Base-by-base conservation (phyloP, 2,797 vertebrate species). In the Tiaroga cobitis region DNA sequence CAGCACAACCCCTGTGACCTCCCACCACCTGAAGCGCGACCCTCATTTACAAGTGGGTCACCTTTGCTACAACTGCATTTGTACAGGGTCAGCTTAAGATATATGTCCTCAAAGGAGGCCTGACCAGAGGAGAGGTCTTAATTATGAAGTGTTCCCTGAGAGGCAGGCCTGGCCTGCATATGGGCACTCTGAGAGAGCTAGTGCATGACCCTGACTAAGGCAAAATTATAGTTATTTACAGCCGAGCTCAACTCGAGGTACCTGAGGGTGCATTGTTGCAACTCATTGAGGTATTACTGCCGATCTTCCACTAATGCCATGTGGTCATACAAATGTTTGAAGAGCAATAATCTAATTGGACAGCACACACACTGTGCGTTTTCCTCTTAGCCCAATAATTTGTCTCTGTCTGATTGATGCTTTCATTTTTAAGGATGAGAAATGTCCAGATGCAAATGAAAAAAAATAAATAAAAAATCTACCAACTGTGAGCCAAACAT, bases 61-160 rank as follows among this genome's bases (percentile, higher is more conserved):
- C 94, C 94, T 94, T 90, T 91, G 94, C 94, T 95, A 93, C 95
- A 96, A 92, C 93, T 94, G 94, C 94, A 94, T 96, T 96, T 96
- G 94, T 92, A 91, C 92, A 87, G 93, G 94, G 94, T 95, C 94
- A 95, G 90, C 93, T 88, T 92, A 83, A 92, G 93, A 95, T 94
- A 92, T 92, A 87, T 89, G 91, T 91, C 84, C 89, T 93, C 88
- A 92, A 90, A 94, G 91, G 87, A 88, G 89, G 89, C 90, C 88
- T 90, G 90, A 93, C 92, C 93, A 92, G 91, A 87, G 88, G 88
- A 88, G 83, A 82, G 86, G 89, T 93, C 92, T 93, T 94, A 94
- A 94, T 95, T 92, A 92, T 91, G 87, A 85, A 92, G 90, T 81
- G 91, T 90, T 93, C 21, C 78, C 87, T 90, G 56, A 92, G 91